Base-by-base conservation (phyloP, 2,888 invertebrate species). In the Mesorhabditis sp. region DNA sequence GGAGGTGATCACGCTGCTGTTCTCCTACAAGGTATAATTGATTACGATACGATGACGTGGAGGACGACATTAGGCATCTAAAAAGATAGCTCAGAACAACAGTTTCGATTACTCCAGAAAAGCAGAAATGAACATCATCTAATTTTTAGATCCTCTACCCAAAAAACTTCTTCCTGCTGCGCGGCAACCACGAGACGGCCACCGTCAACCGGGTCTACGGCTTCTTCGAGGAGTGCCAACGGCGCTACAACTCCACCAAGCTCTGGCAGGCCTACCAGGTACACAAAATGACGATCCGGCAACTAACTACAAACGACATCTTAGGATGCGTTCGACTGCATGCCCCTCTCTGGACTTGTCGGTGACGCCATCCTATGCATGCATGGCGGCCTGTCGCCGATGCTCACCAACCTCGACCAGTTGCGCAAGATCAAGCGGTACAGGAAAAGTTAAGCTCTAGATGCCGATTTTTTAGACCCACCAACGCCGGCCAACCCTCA, bases 331-430 rank as follows among this genome's bases (percentile, higher is more conserved):
- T 89, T 89, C 84, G 88, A 89, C 82, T 87, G 88, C 80, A 85
- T 89, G 76, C 89, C 89, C 50, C 85, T 89, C 58, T 87, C 86
- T 80, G 82, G 81, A 74, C 65, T 80, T 28, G 72, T 89, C 64
- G 89, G 88, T 74, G 87, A 87, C 43, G 87, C 88, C 45, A 89
- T 89, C 80, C 87, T 89, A 77, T 89, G 80, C 67, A 80, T 80
- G 80, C 80, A 80, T 62, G 80, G 80, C 4, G 80, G 80, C 7
- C 58, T 79, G 2, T 72, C 72, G 5, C 74, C 70, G 15, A 66
- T 72, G 45, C 64, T 80, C 43, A 76, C 66, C 43, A 69, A 66
- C 5, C 65, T 78, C 50, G 70, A 73, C 6, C 66, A 70, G 44
- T 67, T 78, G 50, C 66, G 74, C 41, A 71, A 74, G 7, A 65